Evolutionary conservation across 2,797 vertebrate genomes (phyloP), one percentile per base, ranked within the genome.

Genomic region (Microtus californicus): DNA sequence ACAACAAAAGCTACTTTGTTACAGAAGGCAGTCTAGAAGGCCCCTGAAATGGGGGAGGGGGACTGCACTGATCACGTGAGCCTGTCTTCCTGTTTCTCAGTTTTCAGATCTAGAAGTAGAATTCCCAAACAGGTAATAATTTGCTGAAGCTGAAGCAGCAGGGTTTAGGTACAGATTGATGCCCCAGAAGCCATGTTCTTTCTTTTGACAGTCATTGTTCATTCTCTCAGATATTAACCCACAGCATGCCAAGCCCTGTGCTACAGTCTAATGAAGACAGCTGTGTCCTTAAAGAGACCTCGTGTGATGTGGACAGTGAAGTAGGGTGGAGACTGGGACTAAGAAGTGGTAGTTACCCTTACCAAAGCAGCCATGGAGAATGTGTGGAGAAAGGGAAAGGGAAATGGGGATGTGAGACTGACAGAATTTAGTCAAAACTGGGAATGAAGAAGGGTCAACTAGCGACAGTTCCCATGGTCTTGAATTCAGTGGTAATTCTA

Each of bases 1-100:
- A 93, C 48, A 85, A 91, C 56, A 94, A 90, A 78, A 82, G 61
- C 45, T 81, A 94, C 74, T 95, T 89, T 89, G 89, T 90, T 89
- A 94, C 40, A 90, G 69, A 87, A 93, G 69, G 95, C 71, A 83
- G 56, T 74, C 82, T 78, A 87, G 79, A 89, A 37, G 79, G 48
- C 11, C 82, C 67, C 63, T 93, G 82, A 87, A 91, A 90, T 80
- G 63, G 90, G 34, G 40, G 25, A 74, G 37, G 61, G 56, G 71
- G 45, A 45, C 63, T 61, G 11, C 71, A 51, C 43, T 54, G 31
- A 48, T 27, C 81, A 63, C 65, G 81, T 81, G 51, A 95, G 80
- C 65, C 43, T 69, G 90, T 21, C 92, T 71, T 90, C 23, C 87
- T 61, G 27, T 48, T 82, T 48, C 73, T 79, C 78, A 19, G 71